These are phyloP conservation scores for Caenorhabditis angaria DNA, from an alignment of 2,888 invertebrate species.

Conservation along the genomic window DNA sequence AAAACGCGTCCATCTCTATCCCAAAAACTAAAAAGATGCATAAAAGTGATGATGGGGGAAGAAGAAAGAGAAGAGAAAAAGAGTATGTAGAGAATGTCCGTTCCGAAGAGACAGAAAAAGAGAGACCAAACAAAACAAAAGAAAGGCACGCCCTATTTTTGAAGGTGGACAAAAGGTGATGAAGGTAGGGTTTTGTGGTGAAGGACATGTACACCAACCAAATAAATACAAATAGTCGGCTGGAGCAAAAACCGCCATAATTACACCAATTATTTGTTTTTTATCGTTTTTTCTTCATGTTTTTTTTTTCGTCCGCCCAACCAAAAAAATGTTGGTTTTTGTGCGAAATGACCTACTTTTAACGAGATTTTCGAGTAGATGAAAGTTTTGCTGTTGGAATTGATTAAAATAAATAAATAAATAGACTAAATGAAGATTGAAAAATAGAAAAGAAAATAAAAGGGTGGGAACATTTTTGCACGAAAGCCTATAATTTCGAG, in stretches of 20 bases:
- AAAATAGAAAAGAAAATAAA: not conserved
- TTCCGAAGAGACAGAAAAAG: not conserved
- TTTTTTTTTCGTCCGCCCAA: not conserved
- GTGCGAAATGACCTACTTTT: not conserved
- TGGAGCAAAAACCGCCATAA: not conserved
- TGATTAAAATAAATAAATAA: not conserved
- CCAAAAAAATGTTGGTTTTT: no score
- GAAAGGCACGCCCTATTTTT: not conserved
- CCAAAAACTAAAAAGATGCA: not conserved
- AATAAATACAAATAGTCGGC: not conserved
- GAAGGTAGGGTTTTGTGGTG: not conserved
- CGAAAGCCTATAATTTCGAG: not conserved
- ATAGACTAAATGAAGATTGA: not conserved
- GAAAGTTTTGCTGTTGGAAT: not conserved
- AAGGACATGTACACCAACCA: not conserved
- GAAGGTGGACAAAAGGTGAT: slow-evolving; percentile 1
- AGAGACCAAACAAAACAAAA: not conserved
- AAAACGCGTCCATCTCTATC: slow-evolving; percentile 1
- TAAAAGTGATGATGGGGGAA: not conserved
- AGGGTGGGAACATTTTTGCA: no score
- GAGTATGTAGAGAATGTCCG: not conserved
- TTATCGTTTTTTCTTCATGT: not conserved
- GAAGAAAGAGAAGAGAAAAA: not conserved
- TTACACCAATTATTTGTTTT: not conserved
- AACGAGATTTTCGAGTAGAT: not conserved